Conservation (phyloP, 2,888 invertebrate genomes). For the Rotaria magnacalcarata region DNA sequence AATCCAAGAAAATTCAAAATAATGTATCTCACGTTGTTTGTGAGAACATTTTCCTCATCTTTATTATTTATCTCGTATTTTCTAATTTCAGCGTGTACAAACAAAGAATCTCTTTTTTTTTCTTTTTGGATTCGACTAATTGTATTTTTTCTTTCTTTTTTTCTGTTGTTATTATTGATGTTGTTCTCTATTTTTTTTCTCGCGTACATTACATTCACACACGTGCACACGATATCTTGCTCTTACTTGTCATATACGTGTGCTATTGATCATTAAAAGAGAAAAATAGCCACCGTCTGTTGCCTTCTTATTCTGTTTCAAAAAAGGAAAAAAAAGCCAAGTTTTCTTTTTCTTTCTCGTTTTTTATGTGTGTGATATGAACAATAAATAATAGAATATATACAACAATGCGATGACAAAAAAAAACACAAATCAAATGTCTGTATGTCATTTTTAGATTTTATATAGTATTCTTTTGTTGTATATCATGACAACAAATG, state of each 20-base stretch:
- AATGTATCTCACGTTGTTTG: slow-evolving; percentile 20
- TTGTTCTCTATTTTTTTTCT: slow-evolving; percentile 6
- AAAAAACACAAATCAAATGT: background rate
- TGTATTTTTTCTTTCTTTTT: background rate
- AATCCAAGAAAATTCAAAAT: too few species aligned
- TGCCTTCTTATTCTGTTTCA: slow-evolving; percentile 5
- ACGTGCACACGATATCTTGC: background rate
- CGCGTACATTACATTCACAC: background rate
- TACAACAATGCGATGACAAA: slow-evolving; percentile 25
- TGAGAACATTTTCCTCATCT: background rate
- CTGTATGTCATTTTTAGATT: slow-evolving; percentile 22
- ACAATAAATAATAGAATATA: slow-evolving; percentile 15
- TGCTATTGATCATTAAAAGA: background rate
- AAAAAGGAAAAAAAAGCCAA: background rate
- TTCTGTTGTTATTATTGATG: slow-evolving; percentile 27
- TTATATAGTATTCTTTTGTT: background rate
- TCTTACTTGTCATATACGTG: slow-evolving; percentile 3
- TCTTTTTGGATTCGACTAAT: background rate
- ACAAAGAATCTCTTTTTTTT: slow-evolving; percentile 14
- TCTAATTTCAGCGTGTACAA: slow-evolving; percentile 16
- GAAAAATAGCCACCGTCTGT: background rate
- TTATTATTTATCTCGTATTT: slow-evolving; percentile 24
- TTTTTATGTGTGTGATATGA: slow-evolving; percentile 29
- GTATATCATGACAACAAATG: background rate
- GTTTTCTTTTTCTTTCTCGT: background rate